A percentile compares a stretch with the other conserved stretches of the same genome.
phyloP scores from a whole-genome alignment of 2,113 vertebrate genomes.

The Paramisgurnus dabryanus region DNA sequence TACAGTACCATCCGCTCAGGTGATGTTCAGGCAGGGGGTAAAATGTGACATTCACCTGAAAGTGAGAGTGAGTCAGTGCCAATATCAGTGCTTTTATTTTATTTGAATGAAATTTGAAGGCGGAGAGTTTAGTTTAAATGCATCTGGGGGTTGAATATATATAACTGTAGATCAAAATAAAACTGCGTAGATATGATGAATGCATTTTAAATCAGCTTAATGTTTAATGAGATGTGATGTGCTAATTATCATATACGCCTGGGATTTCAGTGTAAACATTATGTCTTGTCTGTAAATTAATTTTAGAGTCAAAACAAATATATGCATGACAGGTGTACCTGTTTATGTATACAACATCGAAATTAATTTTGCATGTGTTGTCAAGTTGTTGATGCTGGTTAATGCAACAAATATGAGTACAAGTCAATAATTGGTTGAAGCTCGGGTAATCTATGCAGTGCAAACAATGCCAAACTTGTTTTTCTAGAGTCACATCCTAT shows the following conservation, averaged over 20 bases:
- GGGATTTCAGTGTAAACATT: not conserved
- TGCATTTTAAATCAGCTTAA: not conserved
- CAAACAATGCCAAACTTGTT: not conserved
- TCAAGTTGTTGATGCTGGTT: not conserved
- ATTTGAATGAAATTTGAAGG: not conserved
- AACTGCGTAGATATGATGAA: no score
- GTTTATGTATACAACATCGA: not conserved
- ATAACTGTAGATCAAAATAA: no score
- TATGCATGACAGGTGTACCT: not conserved
- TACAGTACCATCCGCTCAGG: not conserved
- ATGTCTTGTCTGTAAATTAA: not conserved
- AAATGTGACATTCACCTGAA: constrained; percentile 4
- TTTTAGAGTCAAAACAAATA: not conserved
- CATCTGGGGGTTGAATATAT: not conserved
- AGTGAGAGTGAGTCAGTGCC: not conserved
- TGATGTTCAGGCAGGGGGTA: not conserved
- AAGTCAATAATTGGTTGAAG: not conserved
- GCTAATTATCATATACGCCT: not conserved
- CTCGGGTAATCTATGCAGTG: not conserved
- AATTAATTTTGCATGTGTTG: not conserved
- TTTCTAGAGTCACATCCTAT: not conserved
- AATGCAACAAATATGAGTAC: not conserved
- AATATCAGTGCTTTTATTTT: not conserved
- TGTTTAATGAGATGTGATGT: not conserved
- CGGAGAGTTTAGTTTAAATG: not conserved